Base-by-base conservation (phyloP, 2,888 invertebrate genomes). In the Halictus ligatus region DNA sequence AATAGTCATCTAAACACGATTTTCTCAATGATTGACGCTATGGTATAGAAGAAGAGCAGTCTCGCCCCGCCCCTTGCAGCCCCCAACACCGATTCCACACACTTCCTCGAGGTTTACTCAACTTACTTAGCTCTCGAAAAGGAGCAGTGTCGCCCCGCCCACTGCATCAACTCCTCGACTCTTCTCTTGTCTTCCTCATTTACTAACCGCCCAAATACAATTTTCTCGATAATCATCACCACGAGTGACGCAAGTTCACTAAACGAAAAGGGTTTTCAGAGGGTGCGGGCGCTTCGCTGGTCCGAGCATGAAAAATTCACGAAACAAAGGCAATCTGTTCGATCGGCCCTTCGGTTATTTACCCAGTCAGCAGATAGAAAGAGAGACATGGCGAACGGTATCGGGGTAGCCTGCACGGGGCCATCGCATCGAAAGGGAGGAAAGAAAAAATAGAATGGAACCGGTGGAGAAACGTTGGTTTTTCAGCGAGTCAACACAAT, bases 401-500 rank as follows among this genome's bases (percentile, higher is more conserved):
- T 12, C 0, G 12, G n/a, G 58, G 5, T 5, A n/a, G 12, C 12
- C n/a, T n/a, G n/a, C 58, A 12, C n/a, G 58, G 58, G 12, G 58
- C 58, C 58, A 58, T n/a, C n/a, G 58, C 4, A n/a, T n/a, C 58
- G n/a, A 58, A n/a, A n/a, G 12, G n/a, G 54, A 48, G 13, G 13
- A 0, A 13, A 18, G n/a, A 13, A 72, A 29, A 72, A 67, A 35
- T 18, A 67, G 3, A 13, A 29, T 6, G 7, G 15, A 29, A 64
- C 29, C 6, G 6, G 7, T 29, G 60, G 54, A 74, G 78, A 21
- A 69, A 10, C 40, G 21, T 50, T 0, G 67, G 67, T 77, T 79
- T 73, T 84, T 84, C 81, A 58, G 71, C 72, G 83, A 83, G 88
- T 86, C 85, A 87, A 90, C 88, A 83, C 81, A 90, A 89, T 89